phyloP scores from a whole-genome alignment of 2,888 invertebrate species.

The Pollenia labialis region DNA sequence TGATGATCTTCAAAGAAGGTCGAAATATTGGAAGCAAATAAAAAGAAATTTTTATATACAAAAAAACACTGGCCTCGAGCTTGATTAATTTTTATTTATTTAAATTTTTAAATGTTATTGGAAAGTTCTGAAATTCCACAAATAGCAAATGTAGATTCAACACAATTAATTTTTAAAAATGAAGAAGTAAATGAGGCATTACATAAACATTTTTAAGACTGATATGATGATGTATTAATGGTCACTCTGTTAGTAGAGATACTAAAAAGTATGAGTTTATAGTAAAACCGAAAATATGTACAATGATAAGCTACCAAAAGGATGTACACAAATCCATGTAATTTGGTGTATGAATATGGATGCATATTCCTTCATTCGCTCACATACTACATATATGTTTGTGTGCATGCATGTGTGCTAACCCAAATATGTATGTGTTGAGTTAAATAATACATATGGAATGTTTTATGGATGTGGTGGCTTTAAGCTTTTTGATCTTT shows the following conservation, averaged over 20 bases:
- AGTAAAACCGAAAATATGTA: constrained; percentile 61
- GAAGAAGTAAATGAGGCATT: too few species aligned
- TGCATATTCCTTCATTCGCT: neutral
- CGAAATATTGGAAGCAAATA: too few species aligned
- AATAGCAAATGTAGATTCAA: too few species aligned
- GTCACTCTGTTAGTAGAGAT: constrained; percentile 28
- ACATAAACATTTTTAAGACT: neutral
- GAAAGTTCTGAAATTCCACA: too few species aligned
- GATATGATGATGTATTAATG: neutral
- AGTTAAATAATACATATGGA: constrained; percentile 59
- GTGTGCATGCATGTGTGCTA: neutral
- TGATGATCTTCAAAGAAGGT: too few species aligned
- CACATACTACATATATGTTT: neutral
- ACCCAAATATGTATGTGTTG: constrained; percentile 8
- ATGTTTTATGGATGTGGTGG: constrained; percentile 68
- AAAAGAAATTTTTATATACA: too few species aligned
- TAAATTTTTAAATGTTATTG: too few species aligned
- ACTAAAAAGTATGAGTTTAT: constrained; percentile 51
- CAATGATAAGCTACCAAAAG: constrained; percentile 60
- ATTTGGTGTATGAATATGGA: constrained; percentile 1
- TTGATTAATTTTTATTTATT: too few species aligned
- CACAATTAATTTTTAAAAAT: too few species aligned
- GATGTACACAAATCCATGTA: constrained; percentile 22
- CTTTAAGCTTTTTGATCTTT: constrained; percentile 82
- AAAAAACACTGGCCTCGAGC: too few species aligned